Conservation (phyloP, 2,888 invertebrate genomes). For the Geophilus truncorum region DNA sequence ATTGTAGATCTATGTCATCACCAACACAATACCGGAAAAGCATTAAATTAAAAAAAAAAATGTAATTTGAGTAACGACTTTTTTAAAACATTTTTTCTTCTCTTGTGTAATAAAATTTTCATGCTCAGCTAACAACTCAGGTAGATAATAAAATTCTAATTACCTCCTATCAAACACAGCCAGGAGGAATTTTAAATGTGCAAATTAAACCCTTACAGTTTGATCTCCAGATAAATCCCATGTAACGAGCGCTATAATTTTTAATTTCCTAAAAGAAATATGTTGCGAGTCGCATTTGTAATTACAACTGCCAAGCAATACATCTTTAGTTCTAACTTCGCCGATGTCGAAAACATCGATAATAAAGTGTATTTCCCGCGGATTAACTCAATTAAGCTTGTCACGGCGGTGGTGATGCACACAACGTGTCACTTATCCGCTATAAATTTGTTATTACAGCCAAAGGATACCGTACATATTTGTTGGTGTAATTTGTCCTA, state of each 20-base stretch:
- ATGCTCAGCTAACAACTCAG: not conserved
- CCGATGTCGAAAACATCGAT: not conserved
- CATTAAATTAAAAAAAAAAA: too few relatives aligned
- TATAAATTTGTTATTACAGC: not conserved
- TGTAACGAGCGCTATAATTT: not conserved
- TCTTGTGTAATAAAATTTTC: not conserved
- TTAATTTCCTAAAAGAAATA: not conserved
- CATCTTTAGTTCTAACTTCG: too few relatives aligned
- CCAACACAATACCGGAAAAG: too few relatives aligned
- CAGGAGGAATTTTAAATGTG: slow-evolving; percentile 7
- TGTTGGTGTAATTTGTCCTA: too few relatives aligned
- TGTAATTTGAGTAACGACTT: too few relatives aligned
- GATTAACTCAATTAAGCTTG: not conserved
- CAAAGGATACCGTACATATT: not conserved
- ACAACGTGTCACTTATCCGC: not conserved
- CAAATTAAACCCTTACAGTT: not conserved
- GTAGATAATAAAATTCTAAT: not conserved
- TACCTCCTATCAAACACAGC: slow-evolving; percentile 11
- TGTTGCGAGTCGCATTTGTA: not conserved
- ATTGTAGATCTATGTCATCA: too few relatives aligned
- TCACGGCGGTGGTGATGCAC: too few relatives aligned
- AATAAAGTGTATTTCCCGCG: not conserved
- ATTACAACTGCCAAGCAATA: too few relatives aligned
- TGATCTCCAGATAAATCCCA: not conserved
- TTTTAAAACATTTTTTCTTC: not conserved